Evolutionary conservation across 2,113 vertebrate species (phyloP), one percentile per base, ranked within the genome.

Genomic region (Cichladusa arquata): DNA sequence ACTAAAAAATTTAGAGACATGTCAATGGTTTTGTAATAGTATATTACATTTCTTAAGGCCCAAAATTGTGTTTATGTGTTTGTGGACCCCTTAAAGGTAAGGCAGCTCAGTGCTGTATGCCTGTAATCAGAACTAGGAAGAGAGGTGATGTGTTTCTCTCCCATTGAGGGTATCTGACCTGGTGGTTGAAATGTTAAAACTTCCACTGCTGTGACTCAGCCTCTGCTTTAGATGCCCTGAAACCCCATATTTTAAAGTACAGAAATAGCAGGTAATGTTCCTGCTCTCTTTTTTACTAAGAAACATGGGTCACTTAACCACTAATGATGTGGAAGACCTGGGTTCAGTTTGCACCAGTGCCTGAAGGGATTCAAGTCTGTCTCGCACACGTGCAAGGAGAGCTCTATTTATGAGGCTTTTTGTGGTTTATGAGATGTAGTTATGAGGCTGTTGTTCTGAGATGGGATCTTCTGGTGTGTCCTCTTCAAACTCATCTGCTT

Each of bases 301-400:
- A 86, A 72, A 17, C 60, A 44, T 58, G 56, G 84, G 54, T 91
- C 56, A 66, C 51, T 95, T 91, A 86, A 42, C 26, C 36, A 31
- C 56, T 87, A 64, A 91, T 79, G 69, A 67, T 81, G 69, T 81
- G 87, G 53, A 87, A 96, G 84, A 81, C 81, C 14, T 84, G 36
- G 14, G 81, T 89, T 94, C 65, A 31, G 34, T 92, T 81, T 84
- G 56, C 44, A 44, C 23, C 4, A 6, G 8, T 62, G 61, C 69
- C 51, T 71, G 69, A 71, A 76, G 78, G 62, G 38, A 91, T 87
- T 81, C 20, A 78, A 28, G 66, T 74, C 69, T n/a, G 8, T 92
- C 45, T 82, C 69, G 36, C 2, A 3, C 16, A 18, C 31, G 64
- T 56, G 20, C 65, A 89, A 60, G 72, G 33, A 86, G 65, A 92